Evolutionary conservation across 2,113 vertebrate species (phyloP).

Genomic region (Cynoglossus semilaevis): DNA sequence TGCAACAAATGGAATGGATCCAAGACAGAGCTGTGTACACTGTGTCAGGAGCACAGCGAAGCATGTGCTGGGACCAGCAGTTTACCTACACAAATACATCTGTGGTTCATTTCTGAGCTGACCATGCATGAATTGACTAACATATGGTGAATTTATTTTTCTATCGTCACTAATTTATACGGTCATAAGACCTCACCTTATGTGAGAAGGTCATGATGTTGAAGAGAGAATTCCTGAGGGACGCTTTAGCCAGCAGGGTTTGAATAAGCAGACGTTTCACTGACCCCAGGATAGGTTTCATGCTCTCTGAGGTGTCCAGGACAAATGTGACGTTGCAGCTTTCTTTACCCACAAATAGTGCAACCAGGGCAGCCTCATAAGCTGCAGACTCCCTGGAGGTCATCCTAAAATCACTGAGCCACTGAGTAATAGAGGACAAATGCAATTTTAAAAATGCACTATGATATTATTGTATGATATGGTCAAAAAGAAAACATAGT

Average conservation of each 20-base stretch:
- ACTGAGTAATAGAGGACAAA: too few relatives aligned
- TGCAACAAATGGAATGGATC: conserved; percentile 67
- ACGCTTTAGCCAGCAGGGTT: conserved; percentile 63
- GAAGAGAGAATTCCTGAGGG: conserved; percentile 66
- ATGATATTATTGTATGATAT: too few relatives aligned
- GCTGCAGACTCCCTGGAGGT: conserved; percentile 1
- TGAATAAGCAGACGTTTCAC: conserved; percentile 69
- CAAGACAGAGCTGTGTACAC: conserved; percentile 66
- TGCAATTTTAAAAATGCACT: too few relatives aligned
- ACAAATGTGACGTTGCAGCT: conserved; percentile 61
- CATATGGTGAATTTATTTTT: too few relatives aligned
- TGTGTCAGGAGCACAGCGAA: conserved; percentile 60
- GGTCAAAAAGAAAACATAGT: too few relatives aligned
- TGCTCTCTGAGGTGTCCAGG: conserved; percentile 65
- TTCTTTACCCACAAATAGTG: conserved; percentile 50
- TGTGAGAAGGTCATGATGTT: conserved; percentile 69
- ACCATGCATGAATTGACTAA: too few relatives aligned
- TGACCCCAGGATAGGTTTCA: conserved; percentile 49
- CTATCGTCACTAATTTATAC: too few relatives aligned
- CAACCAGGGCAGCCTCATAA: conserved; percentile 26
- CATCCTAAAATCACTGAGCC: neutral
- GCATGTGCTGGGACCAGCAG: conserved; percentile 65
- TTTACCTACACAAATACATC: conserved; percentile 39
- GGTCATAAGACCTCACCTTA: conserved; percentile 59
- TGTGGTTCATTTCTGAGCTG: neutral